Percentiles rank a stretch among this genome's conserved stretches.
Evolutionary conservation across 2,888 invertebrate species (phyloP).

Genomic region (Magallana nippona): DNA sequence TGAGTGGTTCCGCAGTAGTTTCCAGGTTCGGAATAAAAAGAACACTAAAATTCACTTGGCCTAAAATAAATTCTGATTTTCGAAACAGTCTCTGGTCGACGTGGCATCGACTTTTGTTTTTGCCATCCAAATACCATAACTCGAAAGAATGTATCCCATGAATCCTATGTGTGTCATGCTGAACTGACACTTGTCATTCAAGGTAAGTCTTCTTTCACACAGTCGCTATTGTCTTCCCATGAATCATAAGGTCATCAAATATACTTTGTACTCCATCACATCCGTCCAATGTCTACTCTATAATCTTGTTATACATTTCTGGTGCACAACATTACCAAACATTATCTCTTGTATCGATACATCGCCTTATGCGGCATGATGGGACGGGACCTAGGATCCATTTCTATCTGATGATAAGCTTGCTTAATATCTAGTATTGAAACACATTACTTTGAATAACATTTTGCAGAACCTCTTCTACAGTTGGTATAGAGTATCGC

Average conservation of each 20-base stretch:
- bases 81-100: slow-evolving; percentile 41
- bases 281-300: slow-evolving; percentile 45
- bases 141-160: no score
- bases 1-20: slow-evolving; percentile 44
- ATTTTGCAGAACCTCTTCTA: slow-evolving; percentile 1
- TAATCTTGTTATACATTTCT: slow-evolving; percentile 38
- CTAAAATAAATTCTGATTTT: slow-evolving; percentile 51
- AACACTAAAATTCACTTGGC: slow-evolving; percentile 44
- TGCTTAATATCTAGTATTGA: slow-evolving; percentile 38
- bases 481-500: neutral
- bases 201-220: slow-evolving; percentile 48
- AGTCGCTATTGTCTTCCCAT: slow-evolving; percentile 49
- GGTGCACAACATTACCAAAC: slow-evolving; percentile 35
- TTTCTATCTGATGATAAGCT: slow-evolving; percentile 47
- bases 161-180: slow-evolving; percentile 47
- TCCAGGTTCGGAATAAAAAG: slow-evolving; percentile 51
- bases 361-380: slow-evolving; percentile 46
- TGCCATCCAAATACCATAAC: slow-evolving; percentile 39
- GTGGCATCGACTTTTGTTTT: slow-evolving; percentile 45
- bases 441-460: slow-evolving; percentile 29
- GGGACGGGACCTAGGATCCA: slow-evolving; percentile 4
- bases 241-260: slow-evolving; percentile 56
- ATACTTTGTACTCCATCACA: slow-evolving; percentile 52
- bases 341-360: slow-evolving; percentile 46
- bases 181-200: no score